Conservation (phyloP, 1,140 invertebrate species). For the Saccostrea cuccullata region DNA sequence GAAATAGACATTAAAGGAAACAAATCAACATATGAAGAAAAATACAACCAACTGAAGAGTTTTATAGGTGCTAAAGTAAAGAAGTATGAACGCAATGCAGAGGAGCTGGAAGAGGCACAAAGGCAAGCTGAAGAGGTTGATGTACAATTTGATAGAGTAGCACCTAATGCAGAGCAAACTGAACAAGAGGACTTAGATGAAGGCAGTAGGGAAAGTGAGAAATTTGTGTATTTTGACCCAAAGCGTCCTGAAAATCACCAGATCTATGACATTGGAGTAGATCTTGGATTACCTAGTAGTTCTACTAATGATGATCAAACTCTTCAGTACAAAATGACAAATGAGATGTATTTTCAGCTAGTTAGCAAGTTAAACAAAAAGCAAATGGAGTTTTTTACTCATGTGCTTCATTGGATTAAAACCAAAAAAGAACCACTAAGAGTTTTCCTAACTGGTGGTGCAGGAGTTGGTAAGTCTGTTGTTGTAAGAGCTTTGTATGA, state of each 20-base stretch:
- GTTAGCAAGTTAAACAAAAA: slow-evolving; percentile 28
- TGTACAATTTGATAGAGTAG: background rate
- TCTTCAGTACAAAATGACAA: too few relatives aligned
- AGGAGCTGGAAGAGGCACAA: slow-evolving; percentile 11
- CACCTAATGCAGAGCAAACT: background rate
- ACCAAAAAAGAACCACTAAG: slow-evolving; percentile 44
- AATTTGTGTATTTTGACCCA: background rate
- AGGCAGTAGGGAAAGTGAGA: background rate
- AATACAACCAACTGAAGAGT: too few relatives aligned
- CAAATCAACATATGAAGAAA: background rate
- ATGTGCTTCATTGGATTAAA: slow-evolving; percentile 44
- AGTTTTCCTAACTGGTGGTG: slow-evolving; percentile 47
- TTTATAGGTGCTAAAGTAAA: background rate
- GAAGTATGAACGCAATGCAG: slow-evolving; percentile 16
- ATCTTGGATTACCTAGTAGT: slow-evolving; percentile 32
- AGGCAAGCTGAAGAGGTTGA: background rate
- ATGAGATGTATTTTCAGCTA: too few relatives aligned
- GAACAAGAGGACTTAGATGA: background rate
- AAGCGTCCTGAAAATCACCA: background rate
- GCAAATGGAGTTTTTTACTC: slow-evolving; percentile 42
- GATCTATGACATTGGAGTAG: slow-evolving; percentile 37
- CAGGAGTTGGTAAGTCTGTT: slow-evolving; percentile 47
- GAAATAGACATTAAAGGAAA: background rate
- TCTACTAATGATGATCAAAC: background rate
- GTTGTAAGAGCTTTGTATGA: slow-evolving; percentile 16